A percentile compares a stretch with the other conserved stretches of the same genome.
Conservation (phyloP, 2,888 invertebrate species). For the Leptopilina myrica region DNA sequence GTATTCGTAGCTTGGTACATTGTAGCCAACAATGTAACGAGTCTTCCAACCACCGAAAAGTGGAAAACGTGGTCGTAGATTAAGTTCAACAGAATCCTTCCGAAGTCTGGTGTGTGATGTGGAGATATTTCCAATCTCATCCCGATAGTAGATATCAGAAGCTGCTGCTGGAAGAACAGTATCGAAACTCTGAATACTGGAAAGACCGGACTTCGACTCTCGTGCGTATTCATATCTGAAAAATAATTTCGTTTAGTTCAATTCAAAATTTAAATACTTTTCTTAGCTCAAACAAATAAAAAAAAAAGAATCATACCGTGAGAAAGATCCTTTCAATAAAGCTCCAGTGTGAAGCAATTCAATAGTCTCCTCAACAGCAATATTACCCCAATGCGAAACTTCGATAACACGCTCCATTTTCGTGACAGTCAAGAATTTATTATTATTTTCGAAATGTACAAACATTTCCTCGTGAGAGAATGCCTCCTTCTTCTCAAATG, state of each 20-base stretch:
- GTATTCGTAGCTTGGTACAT: conserved; percentile 98
- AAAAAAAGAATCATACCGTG: conserved; percentile 44
- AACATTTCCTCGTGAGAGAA: conserved; percentile 82
- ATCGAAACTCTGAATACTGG: conserved; percentile 95
- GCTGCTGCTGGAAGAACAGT: conserved; percentile 92
- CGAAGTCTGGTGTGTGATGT: conserved; percentile 94
- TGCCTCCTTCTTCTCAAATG: conserved; percentile 86
- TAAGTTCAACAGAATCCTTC: conserved; percentile 95
- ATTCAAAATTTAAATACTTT: not conserved
- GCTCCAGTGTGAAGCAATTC: conserved; percentile 96
- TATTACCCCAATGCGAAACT: conserved; percentile 99
- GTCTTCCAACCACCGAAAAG: conserved; percentile 99
- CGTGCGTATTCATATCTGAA: conserved; percentile 96
- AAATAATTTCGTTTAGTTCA: not conserved
- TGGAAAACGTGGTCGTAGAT: conserved; percentile 97
- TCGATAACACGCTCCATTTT: conserved; percentile 92
- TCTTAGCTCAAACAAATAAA: not conserved
- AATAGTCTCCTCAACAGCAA: conserved; percentile 96
- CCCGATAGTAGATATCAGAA: conserved; percentile 96
- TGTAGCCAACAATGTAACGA: conserved; percentile 97
- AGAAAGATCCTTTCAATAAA: conserved; percentile 81
- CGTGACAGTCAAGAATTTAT: conserved; percentile 96
- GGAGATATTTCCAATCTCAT: conserved; percentile 99
- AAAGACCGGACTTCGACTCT: conserved; percentile 90
- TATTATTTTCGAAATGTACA: conserved; percentile 97